Evolutionary conservation across 2,113 vertebrate genomes (phyloP).

Genomic region (Delphinapterus leucas): DNA sequence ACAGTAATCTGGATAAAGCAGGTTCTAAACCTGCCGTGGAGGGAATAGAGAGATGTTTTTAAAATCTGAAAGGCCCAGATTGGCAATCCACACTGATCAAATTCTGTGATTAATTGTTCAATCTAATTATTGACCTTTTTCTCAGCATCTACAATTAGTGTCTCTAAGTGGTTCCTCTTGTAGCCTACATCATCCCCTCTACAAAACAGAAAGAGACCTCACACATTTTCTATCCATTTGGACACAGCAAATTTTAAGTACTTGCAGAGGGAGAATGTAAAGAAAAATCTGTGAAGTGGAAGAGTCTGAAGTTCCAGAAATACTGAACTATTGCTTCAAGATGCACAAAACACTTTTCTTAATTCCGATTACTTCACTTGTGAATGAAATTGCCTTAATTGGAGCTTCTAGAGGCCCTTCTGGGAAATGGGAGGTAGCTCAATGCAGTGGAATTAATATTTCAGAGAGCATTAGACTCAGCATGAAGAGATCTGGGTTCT

Average conservation of each 20-base stretch:
- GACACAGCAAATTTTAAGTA: neutral
- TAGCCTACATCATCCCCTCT: neutral
- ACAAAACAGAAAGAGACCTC: slow-evolving; percentile 36
- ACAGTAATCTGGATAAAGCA: slow-evolving; percentile 15
- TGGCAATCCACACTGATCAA: neutral
- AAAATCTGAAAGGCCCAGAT: slow-evolving; percentile 8
- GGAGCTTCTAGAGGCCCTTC: slow-evolving; percentile 28
- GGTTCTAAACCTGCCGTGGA: neutral
- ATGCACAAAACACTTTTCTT: neutral
- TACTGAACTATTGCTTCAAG: neutral
- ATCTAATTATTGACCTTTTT: slow-evolving; percentile 36
- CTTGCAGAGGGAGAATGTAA: neutral
- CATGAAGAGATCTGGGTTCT: neutral
- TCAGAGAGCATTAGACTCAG: slow-evolving; percentile 9
- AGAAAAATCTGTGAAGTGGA: neutral
- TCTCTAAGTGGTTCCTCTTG: neutral
- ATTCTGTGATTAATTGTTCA: slow-evolving; percentile 37
- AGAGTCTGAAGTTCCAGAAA: slow-evolving; percentile 1
- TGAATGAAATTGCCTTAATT: slow-evolving; percentile 25
- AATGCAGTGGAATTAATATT: neutral
- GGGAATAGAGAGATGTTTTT: neutral
- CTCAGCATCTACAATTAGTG: neutral
- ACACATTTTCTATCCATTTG: neutral
- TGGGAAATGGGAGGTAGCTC: neutral
- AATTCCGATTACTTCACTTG: slow-evolving; percentile 37